phyloP scores from a whole-genome alignment of 2,113 vertebrate genomes.

The Empidonax alnorum region DNA sequence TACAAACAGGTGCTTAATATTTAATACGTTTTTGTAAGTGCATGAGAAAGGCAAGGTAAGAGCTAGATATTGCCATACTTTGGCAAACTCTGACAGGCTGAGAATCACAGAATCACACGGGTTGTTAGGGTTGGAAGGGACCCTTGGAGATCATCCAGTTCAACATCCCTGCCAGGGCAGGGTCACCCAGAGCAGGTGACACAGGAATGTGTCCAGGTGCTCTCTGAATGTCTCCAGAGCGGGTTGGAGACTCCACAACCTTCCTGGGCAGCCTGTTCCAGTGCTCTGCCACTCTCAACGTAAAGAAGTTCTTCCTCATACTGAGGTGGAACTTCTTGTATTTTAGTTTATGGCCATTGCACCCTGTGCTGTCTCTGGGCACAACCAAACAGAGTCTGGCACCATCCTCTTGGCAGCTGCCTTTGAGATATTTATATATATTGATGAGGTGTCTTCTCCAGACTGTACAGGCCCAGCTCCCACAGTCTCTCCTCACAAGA shows the following conservation, averaged over 20 bases:
- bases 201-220: neutral
- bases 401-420: neutral
- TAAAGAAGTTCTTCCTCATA: neutral
- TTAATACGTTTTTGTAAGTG: neutral
- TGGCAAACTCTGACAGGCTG: neutral
- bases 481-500: neutral
- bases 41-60: neutral
- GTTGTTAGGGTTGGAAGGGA: neutral
- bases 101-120: neutral
- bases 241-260: neutral
- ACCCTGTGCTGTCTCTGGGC: neutral
- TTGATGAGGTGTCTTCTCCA: neutral
- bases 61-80: accelerated
- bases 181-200: neutral
- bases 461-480: neutral
- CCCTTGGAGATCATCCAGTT: neutral
- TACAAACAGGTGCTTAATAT: neutral
- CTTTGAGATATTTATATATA: neutral
- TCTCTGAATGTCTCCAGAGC: neutral
- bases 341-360: neutral
- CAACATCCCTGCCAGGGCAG: neutral
- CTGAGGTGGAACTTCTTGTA: neutral
- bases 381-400: neutral
- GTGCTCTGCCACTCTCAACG: neutral
- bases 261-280: neutral